Base-by-base conservation (phyloP, 2,113 vertebrate species). In the Gila orcuttii region DNA sequence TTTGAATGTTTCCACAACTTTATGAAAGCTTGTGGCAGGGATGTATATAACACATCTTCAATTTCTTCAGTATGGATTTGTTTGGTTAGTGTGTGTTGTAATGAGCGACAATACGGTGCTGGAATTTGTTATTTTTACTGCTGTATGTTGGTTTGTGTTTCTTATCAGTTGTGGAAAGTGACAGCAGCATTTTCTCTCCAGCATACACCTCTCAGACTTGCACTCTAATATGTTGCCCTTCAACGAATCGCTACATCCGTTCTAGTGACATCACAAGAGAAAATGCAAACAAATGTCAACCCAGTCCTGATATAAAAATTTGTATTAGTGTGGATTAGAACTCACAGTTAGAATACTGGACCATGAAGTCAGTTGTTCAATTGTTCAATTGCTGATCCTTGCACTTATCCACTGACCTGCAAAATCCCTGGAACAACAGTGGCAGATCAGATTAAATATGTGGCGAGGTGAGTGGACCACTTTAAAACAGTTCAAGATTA, bases 101-200 rank as follows among this genome's bases (percentile, higher is more conserved):
- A 77, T 77, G 28, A 55, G 47, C 15, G 0, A 6, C 1, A 19
- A 50, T 52, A 33, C 7, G 1, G 25, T 28, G 25, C 45, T 11
- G 45, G 17, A 50, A 76, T 76, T 28, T 76, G 73, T 76, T 76
- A 21, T 55, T 77, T 77, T 55, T 52, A 55, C 74, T 5, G 8
- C 75, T 55, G 6, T 47, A 47, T 74, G 23, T 47, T 77, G 36
- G 25, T 52, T 28, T 55, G 25, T 2, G 28, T 28, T 31, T 52
- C 2, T 77, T 77, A 77, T 77, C 47, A 77, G 45, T 21, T 33
- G 28, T 31, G 75, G 25, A 55, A 77, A 21, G 28, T 28, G 25
- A 77, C n/a, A 77, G 75, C 52, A 25, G 28, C 25, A 77, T 77
- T 77, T 77, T 55, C 75, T 52, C 25, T 55, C 7, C 47, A 33